Evolutionary conservation across 2,888 invertebrate genomes (phyloP).

Genomic region (Erynnis tages): DNA sequence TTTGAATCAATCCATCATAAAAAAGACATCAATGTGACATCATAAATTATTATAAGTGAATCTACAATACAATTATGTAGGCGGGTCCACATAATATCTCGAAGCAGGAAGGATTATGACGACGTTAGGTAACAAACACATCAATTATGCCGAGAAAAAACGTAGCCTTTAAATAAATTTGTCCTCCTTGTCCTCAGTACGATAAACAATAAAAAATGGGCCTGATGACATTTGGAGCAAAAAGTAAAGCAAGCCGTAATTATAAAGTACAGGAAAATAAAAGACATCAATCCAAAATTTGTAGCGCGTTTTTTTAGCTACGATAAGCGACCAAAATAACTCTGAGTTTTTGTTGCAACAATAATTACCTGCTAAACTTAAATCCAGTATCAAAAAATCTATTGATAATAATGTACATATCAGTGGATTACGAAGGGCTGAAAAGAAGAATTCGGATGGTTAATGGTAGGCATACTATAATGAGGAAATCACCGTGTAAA

Average conservation of each 20-base stretch:
- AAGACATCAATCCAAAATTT: neutral
- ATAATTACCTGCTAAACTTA: too few species aligned
- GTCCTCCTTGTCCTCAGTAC: slow-evolving; percentile 31
- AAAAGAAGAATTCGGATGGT: too few species aligned
- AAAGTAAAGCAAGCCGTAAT: slow-evolving; percentile 25
- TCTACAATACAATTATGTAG: slow-evolving; percentile 16
- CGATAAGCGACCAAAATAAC: too few species aligned
- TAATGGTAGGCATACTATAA: too few species aligned
- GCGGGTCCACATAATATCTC: slow-evolving; percentile 12
- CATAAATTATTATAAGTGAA: neutral
- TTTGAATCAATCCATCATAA: too few species aligned
- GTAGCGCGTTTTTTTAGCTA: too few species aligned
- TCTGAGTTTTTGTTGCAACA: too few species aligned
- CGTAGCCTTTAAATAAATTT: slow-evolving; percentile 36
- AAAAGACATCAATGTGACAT: neutral
- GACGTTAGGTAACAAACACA: slow-evolving; percentile 28
- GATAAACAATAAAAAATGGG: slow-evolving; percentile 38
- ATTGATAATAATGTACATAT: too few species aligned
- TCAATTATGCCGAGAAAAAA: slow-evolving; percentile 33
- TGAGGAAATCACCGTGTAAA: too few species aligned
- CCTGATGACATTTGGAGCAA: slow-evolving; percentile 43
- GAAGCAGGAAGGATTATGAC: slow-evolving; percentile 34
- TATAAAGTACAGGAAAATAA: slow-evolving; percentile 6
- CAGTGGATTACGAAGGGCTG: too few species aligned
- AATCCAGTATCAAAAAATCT: too few species aligned